Percentiles rank a stretch among this genome's conserved stretches.
phyloP scores from a whole-genome alignment of 2,797 vertebrate species.

The Sardinella longiceps region DNA sequence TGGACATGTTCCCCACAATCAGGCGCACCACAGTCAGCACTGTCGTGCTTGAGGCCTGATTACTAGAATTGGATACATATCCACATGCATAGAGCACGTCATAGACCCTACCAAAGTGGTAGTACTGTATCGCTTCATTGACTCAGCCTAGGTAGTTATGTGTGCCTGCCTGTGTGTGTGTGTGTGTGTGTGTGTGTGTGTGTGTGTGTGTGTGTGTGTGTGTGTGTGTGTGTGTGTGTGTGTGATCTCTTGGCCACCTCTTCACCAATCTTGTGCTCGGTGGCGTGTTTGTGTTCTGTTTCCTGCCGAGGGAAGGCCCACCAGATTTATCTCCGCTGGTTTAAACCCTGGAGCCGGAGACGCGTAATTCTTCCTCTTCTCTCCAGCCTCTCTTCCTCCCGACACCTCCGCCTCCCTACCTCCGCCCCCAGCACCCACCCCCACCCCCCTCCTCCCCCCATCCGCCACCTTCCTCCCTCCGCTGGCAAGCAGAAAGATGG shows the following conservation, averaged over 20 bases:
- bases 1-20: not conserved
- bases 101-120: not conserved
- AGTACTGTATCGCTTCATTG: not conserved
- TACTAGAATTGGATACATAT: not conserved
- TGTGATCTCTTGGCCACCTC: not conserved
- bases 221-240: constrained; percentile 1
- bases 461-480: not conserved
- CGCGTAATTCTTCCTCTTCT: not conserved
- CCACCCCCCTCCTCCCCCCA: not conserved
- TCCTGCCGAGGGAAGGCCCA: constrained; percentile 4
- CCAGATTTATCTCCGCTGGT: not conserved
- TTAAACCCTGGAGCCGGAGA: not conserved
- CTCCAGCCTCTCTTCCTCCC: not conserved
- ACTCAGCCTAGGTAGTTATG: not conserved
- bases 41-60: not conserved
- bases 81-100: not conserved
- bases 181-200: not conserved
- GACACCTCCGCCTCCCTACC: not conserved
- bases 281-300: not conserved
- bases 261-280: not conserved
- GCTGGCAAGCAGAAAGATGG: not conserved
- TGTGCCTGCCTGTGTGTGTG: not conserved
- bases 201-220: constrained; percentile 6
- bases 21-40: not conserved
- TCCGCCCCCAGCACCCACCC: not conserved